A percentile compares a stretch with the other conserved stretches of the same genome.
These are phyloP conservation scores for Dallia pectoralis DNA, from an alignment of 2,797 vertebrate species.

Conservation along the genomic window DNA sequence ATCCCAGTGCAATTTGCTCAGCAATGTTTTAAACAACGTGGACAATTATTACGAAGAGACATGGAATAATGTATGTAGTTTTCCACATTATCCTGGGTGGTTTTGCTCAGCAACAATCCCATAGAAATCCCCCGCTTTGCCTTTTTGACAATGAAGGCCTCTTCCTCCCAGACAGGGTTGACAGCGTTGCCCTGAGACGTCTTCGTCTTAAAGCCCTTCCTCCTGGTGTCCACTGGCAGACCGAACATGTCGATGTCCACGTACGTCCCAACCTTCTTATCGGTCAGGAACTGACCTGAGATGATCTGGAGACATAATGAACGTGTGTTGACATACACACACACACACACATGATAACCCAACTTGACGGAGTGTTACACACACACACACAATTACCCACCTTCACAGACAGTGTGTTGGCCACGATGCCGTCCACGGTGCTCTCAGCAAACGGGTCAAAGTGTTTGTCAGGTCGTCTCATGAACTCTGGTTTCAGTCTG, in stretches of 20 bases:
- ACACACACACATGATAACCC: background rate
- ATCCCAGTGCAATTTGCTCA: background rate
- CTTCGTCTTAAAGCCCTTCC: slow-evolving; percentile 96
- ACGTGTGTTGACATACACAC: background rate
- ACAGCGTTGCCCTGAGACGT: slow-evolving; percentile 94
- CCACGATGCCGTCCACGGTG: slow-evolving; percentile 96
- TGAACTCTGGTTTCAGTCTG: slow-evolving; percentile 95
- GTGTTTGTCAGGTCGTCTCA: slow-evolving; percentile 95
- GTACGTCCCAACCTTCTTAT: slow-evolving; percentile 94
- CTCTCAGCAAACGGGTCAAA: slow-evolving; percentile 96
- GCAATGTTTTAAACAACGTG: slow-evolving; percentile 58
- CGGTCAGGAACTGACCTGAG: slow-evolving; percentile 96
- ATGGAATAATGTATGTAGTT: slow-evolving; percentile 50
- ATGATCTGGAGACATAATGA: slow-evolving; percentile 78
- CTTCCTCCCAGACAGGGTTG: slow-evolving; percentile 97
- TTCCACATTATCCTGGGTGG: slow-evolving; percentile 95
- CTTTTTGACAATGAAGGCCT: slow-evolving; percentile 96
- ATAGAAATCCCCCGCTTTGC: slow-evolving; percentile 58
- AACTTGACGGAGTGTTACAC: no score
- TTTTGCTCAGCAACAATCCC: slow-evolving; percentile 79
- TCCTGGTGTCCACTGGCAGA: slow-evolving; percentile 92
- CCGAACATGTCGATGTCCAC: slow-evolving; percentile 98
- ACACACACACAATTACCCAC: slow-evolving; percentile 61
- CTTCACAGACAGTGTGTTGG: slow-evolving; percentile 97
- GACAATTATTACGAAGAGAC: no score